phyloP scores from a whole-genome alignment of 2,113 vertebrate genomes.

The Pangasianodon hypophthalmus region DNA sequence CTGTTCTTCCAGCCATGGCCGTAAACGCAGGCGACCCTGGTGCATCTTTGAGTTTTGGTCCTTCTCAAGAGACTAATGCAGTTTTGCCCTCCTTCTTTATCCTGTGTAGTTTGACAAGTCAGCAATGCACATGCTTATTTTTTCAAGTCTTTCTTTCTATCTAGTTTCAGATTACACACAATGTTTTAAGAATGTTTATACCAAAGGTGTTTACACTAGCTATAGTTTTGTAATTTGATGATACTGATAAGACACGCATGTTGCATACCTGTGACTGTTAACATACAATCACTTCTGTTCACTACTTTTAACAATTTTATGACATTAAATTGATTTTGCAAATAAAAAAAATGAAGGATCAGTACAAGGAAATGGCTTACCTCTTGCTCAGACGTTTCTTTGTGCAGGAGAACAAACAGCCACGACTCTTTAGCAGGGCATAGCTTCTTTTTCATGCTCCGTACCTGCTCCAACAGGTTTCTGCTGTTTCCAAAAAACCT shows the following conservation, averaged over 20 bases:
- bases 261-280: not conserved
- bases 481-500: constrained; percentile 44
- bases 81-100: constrained; percentile 10
- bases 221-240: constrained; percentile 4
- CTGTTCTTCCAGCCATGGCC: constrained; percentile 79
- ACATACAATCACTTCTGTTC: not conserved
- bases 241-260: constrained; percentile 8
- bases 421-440: constrained; percentile 1
- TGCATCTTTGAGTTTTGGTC: constrained; percentile 64
- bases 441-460: constrained; percentile 22
- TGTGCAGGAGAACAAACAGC: not conserved
- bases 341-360: not conserved
- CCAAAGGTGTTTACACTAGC: not conserved
- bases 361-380: constrained; percentile 25
- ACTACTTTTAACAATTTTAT: not conserved
- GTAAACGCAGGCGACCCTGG: constrained; percentile 71
- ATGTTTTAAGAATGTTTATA: constrained; percentile 1
- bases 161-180: constrained; percentile 13
- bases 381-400: not conserved
- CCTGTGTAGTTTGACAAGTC: constrained; percentile 5
- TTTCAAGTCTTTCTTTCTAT: not conserved
- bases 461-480: constrained; percentile 58
- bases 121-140: constrained; percentile 4
- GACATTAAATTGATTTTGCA: too few relatives aligned
- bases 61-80: not conserved